A percentile compares a stretch with the other conserved stretches of the same genome.
Conservation (phyloP, 1,140 invertebrate species). For the Venturia canescens region DNA sequence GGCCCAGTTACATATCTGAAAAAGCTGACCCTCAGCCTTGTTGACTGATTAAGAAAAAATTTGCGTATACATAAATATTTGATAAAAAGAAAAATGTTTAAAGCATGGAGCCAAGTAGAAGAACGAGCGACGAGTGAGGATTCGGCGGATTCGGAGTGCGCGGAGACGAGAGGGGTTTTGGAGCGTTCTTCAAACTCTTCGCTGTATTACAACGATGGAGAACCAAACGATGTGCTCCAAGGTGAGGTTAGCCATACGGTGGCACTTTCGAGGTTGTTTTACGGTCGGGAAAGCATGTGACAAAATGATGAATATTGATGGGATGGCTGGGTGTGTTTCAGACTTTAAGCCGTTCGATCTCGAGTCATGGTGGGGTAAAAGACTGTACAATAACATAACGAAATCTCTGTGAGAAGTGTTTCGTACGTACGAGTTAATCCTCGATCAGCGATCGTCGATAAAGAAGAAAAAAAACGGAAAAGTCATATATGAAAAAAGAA, state of each 20-base stretch:
- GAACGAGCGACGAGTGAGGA: slow-evolving; percentile 62
- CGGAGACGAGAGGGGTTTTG: slow-evolving; percentile 60
- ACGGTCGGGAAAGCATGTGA: background rate
- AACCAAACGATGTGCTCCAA: slow-evolving; percentile 81
- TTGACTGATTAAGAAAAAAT: too few relatives aligned
- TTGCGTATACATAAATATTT: too few relatives aligned
- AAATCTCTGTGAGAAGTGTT: slow-evolving; percentile 80
- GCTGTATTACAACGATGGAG: slow-evolving; percentile 85
- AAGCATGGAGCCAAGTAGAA: slow-evolving; percentile 72
- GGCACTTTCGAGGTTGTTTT: background rate
- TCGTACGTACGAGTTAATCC: background rate
- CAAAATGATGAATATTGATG: background rate
- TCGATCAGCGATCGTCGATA: slow-evolving; percentile 33
- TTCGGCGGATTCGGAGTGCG: slow-evolving; percentile 64
- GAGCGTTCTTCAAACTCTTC: slow-evolving; percentile 71
- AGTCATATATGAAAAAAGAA: too few relatives aligned
- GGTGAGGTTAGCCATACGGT: slow-evolving; percentile 62
- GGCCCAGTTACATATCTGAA: too few relatives aligned
- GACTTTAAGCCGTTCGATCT: slow-evolving; percentile 92
- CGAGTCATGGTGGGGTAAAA: slow-evolving; percentile 92
- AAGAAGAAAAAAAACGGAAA: slow-evolving; percentile 30
- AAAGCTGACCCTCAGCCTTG: too few relatives aligned
- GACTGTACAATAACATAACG: slow-evolving; percentile 88
- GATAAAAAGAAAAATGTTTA: background rate
- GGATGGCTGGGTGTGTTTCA: slow-evolving; percentile 63